These are phyloP conservation scores for Caenorhabditis japonica DNA, from an alignment of 2,888 invertebrate species.

Conservation along the genomic window DNA sequence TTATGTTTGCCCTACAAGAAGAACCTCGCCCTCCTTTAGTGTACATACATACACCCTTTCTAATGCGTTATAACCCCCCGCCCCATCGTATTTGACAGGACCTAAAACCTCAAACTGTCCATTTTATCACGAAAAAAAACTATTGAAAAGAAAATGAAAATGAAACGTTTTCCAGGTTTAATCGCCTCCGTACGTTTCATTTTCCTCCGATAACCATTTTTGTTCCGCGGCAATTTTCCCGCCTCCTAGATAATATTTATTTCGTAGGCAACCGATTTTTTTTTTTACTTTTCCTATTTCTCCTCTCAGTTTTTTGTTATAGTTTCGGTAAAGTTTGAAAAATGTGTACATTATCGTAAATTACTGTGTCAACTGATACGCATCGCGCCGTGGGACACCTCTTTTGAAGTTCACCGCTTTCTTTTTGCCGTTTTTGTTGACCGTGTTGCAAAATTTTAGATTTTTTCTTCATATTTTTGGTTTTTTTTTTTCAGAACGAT, in stretches of 20 bases:
- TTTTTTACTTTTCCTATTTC: background rate
- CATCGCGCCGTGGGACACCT: slow-evolving; percentile 22
- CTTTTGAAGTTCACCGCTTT: slow-evolving; percentile 36
- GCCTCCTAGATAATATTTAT: slow-evolving; percentile 44
- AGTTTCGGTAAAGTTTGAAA: slow-evolving; percentile 10
- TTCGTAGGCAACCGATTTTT: slow-evolving; percentile 14
- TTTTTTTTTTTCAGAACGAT: slow-evolving; percentile 37
- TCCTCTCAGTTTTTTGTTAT: background rate
- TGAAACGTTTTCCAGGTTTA: slow-evolving; percentile 29
- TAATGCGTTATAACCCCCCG: too few species aligned
- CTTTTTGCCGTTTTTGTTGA: background rate
- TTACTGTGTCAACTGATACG: slow-evolving; percentile 42
- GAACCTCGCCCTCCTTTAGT: too few species aligned
- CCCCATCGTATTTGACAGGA: too few species aligned
- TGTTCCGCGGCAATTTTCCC: slow-evolving; percentile 6
- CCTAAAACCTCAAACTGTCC: too few species aligned
- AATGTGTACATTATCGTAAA: slow-evolving; percentile 45
- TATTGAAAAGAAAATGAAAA: too few species aligned
- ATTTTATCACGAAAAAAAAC: slow-evolving; percentile 4
- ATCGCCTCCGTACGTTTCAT: background rate
- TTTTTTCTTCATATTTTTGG: too few species aligned
- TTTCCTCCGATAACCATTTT: slow-evolving; percentile 21
- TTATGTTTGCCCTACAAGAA: too few species aligned
- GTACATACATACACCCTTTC: too few species aligned
- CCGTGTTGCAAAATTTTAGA: slow-evolving; percentile 15